These are phyloP conservation scores for Acanthosepion lycidas DNA, from an alignment of 2,888 invertebrate species.

Conservation along the genomic window DNA sequence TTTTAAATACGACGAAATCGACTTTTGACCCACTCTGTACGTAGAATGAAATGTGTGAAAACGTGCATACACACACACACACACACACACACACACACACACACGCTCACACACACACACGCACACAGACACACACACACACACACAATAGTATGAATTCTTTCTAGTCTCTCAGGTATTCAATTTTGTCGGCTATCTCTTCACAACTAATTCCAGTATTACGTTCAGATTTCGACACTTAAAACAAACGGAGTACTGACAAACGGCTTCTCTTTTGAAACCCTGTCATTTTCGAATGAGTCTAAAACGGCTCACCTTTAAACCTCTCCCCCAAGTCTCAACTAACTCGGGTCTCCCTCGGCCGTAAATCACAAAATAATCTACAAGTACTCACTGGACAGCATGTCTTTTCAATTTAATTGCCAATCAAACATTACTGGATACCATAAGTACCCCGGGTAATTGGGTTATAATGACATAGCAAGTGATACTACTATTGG, in stretches of 20 bases:
- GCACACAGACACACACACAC: too few relatives aligned
- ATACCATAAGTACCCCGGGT: neutral
- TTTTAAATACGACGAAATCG: too few relatives aligned
- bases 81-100: neutral
- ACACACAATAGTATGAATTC: neutral
- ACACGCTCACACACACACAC: neutral
- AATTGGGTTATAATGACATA: neutral
- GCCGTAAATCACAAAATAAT: neutral
- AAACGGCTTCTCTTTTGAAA: neutral
- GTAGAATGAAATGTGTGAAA: too few relatives aligned
- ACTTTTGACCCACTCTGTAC: too few relatives aligned
- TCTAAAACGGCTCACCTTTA: neutral
- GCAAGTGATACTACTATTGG: neutral
- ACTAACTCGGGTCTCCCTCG: neutral
- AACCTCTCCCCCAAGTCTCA: neutral
- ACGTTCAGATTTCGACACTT: neutral
- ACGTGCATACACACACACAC: neutral
- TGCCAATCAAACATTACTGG: neutral
- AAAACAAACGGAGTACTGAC: neutral
- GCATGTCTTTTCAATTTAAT: neutral
- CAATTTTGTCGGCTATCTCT: neutral
- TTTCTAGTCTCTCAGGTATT: neutral
- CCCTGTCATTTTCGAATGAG: neutral
- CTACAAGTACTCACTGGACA: neutral
- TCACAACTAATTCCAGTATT: conserved; percentile 12